Evolutionary conservation across 2,888 invertebrate species (phyloP), one percentile per base, ranked within the genome.

Genomic region (Rapana venosa): DNA sequence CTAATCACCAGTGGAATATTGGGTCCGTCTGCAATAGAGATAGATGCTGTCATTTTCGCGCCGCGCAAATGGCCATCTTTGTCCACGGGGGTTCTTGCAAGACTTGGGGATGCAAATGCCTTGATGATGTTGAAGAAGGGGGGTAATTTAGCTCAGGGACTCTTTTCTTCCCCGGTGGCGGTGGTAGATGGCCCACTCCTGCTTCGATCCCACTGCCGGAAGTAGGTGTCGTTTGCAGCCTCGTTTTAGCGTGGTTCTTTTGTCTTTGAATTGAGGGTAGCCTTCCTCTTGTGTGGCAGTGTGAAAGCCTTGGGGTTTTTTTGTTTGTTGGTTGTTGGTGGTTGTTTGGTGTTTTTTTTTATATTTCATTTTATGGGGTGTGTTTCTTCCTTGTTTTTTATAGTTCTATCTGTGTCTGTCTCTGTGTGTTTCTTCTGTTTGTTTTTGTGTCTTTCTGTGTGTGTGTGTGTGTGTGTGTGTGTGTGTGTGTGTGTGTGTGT

Each of bases 11-110:
- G 66, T 77, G 36, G 88, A 81, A 81, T 83, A 88, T 88, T 83
- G 88, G 88, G 36, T 20, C 32, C 88, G 88, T 88, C 81, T 83
- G 36, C 58, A 83, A 88, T 88, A 83, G 81, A 88, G 88, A 88
- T 88, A 88, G 88, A 88, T 88, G 88, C 88, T 20, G 88, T 83
- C 79, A 88, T 88, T 88, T 88, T 88, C 74, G n/a, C 32, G n/a
- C 32, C 26, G 56, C n/a, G 47, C 58, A 81, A 81, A 88, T 88
- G 81, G 88, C 81, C 88, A 35, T 32, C 81, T 88, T 79, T 32
- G 58, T 66, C 70, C 32, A n/a, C n/a, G 22, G 8, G 22, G 22
- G 35, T 35, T 35, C 74, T 74, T 70, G 35, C 74, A 35, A 32
- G 15, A 56, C 15, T 30, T 58, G 32, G 32, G 6, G 11, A 88